Base-by-base conservation (phyloP, 1,140 invertebrate genomes). In the Planococcus citri region DNA sequence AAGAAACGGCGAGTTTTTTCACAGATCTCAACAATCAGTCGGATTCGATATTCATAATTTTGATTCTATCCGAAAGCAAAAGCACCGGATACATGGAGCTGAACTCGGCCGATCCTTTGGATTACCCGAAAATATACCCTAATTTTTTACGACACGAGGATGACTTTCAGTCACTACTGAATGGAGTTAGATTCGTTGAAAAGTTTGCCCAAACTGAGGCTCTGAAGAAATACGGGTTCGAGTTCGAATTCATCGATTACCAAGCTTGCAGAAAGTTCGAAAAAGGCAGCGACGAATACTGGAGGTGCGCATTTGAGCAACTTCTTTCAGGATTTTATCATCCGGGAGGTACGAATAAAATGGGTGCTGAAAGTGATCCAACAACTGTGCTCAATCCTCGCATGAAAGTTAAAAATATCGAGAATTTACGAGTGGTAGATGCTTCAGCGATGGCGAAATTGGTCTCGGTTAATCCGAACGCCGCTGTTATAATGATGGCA, bases 61-160 rank as follows among this genome's bases (percentile, higher is more conserved):
- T 86, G n/a, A 78, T 87, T 68, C 75, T 89, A 71, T 78, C 91
- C 72, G 87, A 91, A 76, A 88, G 90, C 1, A 86, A 87, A 78
- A 87, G 85, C 24, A 72, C 70, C 0, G 86, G 86, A 0, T 72
- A 75, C 27, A 72, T 91, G 1, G 76, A 74, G 22, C 74, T 91
- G 3, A 75, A 76, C 8, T 83, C 80, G 6, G 74, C 73, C 0
- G 78, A 91, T 77, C 87, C 87, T 0, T 77, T 79, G 0, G 82
- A 85, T 14, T 77, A 81, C 25, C 87, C 89, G 0, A 76, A 83
- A 22, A 88, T 93, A 27, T 80, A 86, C 73, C 82, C 89, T 0
- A 87, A 88, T 60, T 88, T 88, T 68, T 82, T 89, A 9, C 76
- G 74, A 0, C 74, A 83, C 37, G 41, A 75, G 0, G 74, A 79